phyloP scores from a whole-genome alignment of 2,797 vertebrate species.

The Uromys caudimaculatus region DNA sequence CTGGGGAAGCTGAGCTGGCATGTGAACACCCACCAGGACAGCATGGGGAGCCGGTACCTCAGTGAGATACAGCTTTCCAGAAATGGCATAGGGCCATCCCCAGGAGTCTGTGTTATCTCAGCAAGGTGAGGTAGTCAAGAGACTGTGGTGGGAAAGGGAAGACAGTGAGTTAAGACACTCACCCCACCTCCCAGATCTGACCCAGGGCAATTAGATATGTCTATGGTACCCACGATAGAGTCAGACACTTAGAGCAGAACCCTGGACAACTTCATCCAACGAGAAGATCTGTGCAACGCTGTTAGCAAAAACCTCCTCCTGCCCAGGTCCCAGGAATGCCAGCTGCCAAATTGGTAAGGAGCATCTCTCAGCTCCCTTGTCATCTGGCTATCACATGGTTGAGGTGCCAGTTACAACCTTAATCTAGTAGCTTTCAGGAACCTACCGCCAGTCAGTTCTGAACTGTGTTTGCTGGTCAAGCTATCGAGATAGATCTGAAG shows the following conservation, averaged over 20 bases:
- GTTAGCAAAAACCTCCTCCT: background rate
- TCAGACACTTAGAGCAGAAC: background rate
- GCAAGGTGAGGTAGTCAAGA: background rate
- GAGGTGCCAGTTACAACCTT: background rate
- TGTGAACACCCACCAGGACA: background rate
- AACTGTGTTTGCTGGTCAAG: background rate
- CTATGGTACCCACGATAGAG: background rate
- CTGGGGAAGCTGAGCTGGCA: background rate
- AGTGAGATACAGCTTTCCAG: background rate
- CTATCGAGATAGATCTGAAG: background rate
- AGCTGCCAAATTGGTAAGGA: background rate
- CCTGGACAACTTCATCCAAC: background rate
- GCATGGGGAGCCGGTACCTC: background rate
- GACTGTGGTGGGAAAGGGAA: background rate
- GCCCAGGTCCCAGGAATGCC: background rate
- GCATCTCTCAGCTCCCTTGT: background rate
- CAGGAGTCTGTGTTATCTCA: background rate
- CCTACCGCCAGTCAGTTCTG: background rate
- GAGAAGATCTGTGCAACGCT: background rate
- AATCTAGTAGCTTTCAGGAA: background rate
- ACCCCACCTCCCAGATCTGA: background rate
- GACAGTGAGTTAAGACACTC: too few relatives aligned
- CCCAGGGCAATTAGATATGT: background rate
- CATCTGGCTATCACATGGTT: background rate
- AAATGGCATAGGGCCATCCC: background rate